These are phyloP conservation scores for Drosophila rubida DNA, from an alignment of 2,888 invertebrate genomes.

Conservation along the genomic window DNA sequence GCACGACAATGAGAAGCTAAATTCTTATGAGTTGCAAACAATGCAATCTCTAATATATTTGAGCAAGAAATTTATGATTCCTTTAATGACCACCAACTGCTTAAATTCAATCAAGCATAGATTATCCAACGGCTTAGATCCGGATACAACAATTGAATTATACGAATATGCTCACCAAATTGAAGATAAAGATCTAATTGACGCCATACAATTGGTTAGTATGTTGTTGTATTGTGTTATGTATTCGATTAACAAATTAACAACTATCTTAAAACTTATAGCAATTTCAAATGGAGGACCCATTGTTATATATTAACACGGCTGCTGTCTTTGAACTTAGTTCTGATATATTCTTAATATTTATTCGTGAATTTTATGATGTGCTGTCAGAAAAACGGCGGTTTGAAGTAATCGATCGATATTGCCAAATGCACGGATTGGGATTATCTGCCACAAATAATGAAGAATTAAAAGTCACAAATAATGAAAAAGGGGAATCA, in stretches of 20 bases:
- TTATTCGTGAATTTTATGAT: conserved; percentile 24
- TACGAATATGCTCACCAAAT: conserved; percentile 50
- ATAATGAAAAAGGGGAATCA: not conserved
- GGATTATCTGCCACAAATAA: not conserved
- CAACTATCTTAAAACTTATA: conserved; percentile 1
- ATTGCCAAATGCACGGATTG: conserved; percentile 45
- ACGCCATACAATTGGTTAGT: conserved; percentile 28
- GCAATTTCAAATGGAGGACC: conserved; percentile 20
- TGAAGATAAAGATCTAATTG: conserved; percentile 37
- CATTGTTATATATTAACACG: conserved; percentile 13
- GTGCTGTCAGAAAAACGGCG: conserved; percentile 24
- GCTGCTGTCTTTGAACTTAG: conserved; percentile 45
- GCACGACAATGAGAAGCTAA: conserved; percentile 40
- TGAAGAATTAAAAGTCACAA: not conserved
- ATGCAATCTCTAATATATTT: conserved; percentile 53
- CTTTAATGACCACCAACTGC: conserved; percentile 40
- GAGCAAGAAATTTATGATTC: conserved; percentile 57
- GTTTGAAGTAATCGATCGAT: conserved; percentile 46
- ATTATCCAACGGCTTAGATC: conserved; percentile 13
- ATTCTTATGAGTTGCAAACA: conserved; percentile 34
- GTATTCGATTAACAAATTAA: not conserved
- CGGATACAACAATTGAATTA: conserved; percentile 42
- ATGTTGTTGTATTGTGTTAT: not conserved
- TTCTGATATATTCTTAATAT: conserved; percentile 40
- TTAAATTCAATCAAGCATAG: conserved; percentile 27